Base-by-base conservation (phyloP, 2,888 invertebrate genomes). In the Leptinotarsa peninsularis region DNA sequence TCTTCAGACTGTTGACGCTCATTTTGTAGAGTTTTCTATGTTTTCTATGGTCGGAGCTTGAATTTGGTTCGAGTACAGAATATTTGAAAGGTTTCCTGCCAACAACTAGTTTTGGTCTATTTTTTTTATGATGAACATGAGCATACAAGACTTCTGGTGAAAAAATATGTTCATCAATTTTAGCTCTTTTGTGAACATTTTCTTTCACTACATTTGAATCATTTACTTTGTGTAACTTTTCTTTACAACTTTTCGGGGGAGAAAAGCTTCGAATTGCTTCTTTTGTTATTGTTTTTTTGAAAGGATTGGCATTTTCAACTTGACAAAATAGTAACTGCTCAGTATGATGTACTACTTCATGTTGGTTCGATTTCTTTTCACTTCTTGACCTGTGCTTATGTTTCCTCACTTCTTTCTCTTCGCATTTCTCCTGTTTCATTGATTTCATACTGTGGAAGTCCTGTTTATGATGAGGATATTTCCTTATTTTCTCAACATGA, bases 261-360 rank as follows among this genome's bases (percentile, higher is more conserved):
- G 63, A 43, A 63, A 10, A 18, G 17, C 23, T 49, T 49, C 43
- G 10, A 18, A 49, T 15, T 18, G 21, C 18, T 17, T 66, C 66
- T 18, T 49, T 49, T 63, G 49, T 63, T 27, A 49, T 63, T 23
- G 14, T 14, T n/a, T 60, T 52, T 43, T 72, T 70, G 23, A 80
- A 77, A 15, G 80, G 78, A 17, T 63, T 74, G 14, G 67, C 67
- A 10, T 71, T 71, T 58, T 78, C 80, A 13, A 80, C 68, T 49
- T 80, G 78, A 43, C 80, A 80, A 52, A 77, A 80, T 67, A 77
- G 66, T 43, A 78, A 52, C 60, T 76, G 73, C 2, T 71, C 68
- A 4, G 60, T 60, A 33, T 49, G 49, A 18, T 70, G 17, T n/a
- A 68, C 76, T 4, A 71, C 73, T 14, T 56, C 68, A 18, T 23